phyloP scores from a whole-genome alignment of 2,797 vertebrate species.

The Pygocentrus nattereri region DNA sequence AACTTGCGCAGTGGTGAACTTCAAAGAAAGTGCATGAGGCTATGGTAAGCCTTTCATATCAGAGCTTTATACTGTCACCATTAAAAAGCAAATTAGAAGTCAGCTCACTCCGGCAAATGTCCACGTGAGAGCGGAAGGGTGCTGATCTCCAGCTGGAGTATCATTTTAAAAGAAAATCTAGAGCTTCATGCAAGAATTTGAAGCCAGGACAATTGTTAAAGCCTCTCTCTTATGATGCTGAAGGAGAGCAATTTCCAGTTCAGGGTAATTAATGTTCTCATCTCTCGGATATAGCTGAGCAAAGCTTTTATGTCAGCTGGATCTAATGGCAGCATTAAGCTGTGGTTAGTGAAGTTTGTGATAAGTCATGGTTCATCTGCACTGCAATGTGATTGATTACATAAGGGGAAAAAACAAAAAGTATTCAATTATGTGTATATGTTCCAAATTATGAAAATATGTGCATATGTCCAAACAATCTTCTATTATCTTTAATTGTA shows the following conservation, averaged over 20 bases:
- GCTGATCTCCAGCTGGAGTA: conserved; percentile 11
- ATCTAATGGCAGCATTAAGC: background rate
- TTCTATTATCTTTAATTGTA: no score
- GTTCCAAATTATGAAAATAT: no score
- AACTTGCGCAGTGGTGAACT: background rate
- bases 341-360: background rate
- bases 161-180: background rate
- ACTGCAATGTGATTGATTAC: no score
- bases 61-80: background rate
- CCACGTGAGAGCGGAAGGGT: background rate
- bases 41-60: background rate
- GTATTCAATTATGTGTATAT: no score
- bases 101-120: background rate
- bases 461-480: no score
- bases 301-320: conserved; percentile 1
- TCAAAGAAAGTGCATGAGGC: conserved; percentile 5
- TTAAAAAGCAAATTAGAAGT: conserved; percentile 17
- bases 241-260: conserved; percentile 7
- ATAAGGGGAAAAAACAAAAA: no score
- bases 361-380: background rate
- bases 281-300: background rate
- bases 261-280: conserved; percentile 15
- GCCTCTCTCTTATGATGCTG: background rate
- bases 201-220: conserved; percentile 5
- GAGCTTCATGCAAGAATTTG: background rate